Evolutionary conservation across 2,797 vertebrate species (phyloP), one percentile per base, ranked within the genome.

Genomic region (Orestias chungarensis): DNA sequence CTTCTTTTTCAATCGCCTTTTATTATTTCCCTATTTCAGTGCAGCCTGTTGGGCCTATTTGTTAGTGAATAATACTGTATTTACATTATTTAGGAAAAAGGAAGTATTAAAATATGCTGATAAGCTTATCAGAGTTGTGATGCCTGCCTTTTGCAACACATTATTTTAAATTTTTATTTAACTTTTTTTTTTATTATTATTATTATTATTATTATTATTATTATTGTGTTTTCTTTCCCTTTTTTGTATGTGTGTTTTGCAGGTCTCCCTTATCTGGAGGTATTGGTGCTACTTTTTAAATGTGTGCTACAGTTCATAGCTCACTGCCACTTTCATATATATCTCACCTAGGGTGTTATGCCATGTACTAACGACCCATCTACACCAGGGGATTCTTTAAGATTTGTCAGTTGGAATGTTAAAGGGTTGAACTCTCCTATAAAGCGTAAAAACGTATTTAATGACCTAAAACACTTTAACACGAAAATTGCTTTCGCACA

Each of bases 11-110:
- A 44, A 44, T 44, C 17, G 43, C 43, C 12, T 44, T 44, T 4
- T 11, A 44, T 44, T 44, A 14, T 38, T 64, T 6, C 20, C 7
- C 20, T 35, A 25, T n/a, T 42, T 64, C 35, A n/a, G 12, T n/a
- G n/a, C n/a, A n/a, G n/a, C n/a, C 12, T 27, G 7, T n/a, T 52
- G 25, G n/a, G 12, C n/a, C 12, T 20, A 8, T n/a, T 52, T 52
- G n/a, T 20, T 47, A 47, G 18, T 47, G 50, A 54, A 27, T 27
- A 18, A 44, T 44, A 44, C 46, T 47, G 46, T 47, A 47, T 54
- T 54, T 54, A 54, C 50, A 25, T 54, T 54, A 27, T 54, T 54
- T 54, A 54, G 50, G 50, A 27, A 54, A 20, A 54, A 27, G 50
- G 23, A 52, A 52, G n/a, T 25, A 52, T 46, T 46, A 46, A 46